Base-by-base conservation (phyloP, 2,888 invertebrate genomes). In the Tiliacea citrago region DNA sequence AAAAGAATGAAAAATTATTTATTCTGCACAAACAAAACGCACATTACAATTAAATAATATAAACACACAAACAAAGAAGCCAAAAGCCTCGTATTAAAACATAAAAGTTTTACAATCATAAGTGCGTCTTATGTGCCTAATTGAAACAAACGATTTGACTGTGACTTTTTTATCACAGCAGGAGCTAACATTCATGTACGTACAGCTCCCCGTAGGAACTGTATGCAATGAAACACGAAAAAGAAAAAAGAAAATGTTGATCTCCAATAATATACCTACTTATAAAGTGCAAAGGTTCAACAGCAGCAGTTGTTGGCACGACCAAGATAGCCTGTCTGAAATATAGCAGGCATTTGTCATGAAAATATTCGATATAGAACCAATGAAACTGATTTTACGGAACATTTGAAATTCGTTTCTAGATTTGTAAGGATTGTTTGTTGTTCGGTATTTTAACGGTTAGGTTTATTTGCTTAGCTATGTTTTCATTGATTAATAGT, bases 311-410 rank as follows among this genome's bases (percentile, higher is more conserved):
- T 68, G 47, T 79, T 71, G 74, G 83, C 79, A 39, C 65, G 5
- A 35, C n/a, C 58, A 24, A 81, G 79, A 82, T 82, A 68, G 68
- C 29, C 39, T 0, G 51, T 49, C 67, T 73, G 66, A 79, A 57
- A 79, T 72, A 82, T 83, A 18, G 83, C 45, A 42, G 58, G 51
- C 72, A 83, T 82, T 83, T 83, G 72, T 83, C 83, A 82, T 60
- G 35, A 68, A 79, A 79, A 79, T 78, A 81, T 75, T 83, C 79
- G 81, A 81, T 71, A 82, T 51, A 60, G 55, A 53, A 29, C 65
- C 69, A 61, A 75, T 79, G 79, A 73, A 82, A 79, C 71, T 75
- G 66, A 83, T 79, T 82, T 82, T 60, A 83, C 69, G 75, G 58
- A 69, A 70, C 79, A 82, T 82, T 82, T 75, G 39, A n/a, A 75